Evolutionary conservation across 1,140 invertebrate species (phyloP).

Genomic region (Drosophila littoralis): DNA sequence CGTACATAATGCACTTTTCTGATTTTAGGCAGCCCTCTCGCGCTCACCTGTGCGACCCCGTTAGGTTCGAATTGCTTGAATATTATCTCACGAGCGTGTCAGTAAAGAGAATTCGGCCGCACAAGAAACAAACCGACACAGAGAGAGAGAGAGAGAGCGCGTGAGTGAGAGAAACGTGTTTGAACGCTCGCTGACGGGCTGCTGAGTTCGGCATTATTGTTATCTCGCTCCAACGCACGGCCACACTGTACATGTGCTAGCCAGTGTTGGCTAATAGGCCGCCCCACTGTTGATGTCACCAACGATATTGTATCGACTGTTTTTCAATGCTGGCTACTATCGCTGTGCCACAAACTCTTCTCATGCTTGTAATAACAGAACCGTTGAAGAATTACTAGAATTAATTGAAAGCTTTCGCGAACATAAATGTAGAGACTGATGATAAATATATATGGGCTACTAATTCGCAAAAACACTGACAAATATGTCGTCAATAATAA

Average conservation of each 20-base stretch:
- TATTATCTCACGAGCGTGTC: slow-evolving; percentile 10
- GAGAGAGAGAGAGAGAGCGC: not conserved
- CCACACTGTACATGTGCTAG: not conserved
- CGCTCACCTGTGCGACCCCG: not conserved
- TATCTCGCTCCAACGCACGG: slow-evolving; percentile 7
- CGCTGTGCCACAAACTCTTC: too few species aligned
- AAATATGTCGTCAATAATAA: too few species aligned
- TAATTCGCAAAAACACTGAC: too few species aligned
- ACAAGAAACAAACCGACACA: not conserved
- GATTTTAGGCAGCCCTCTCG: not conserved
- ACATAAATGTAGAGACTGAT: too few species aligned
- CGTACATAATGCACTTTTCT: slow-evolving; percentile 46
- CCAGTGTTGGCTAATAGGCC: slow-evolving; percentile 1
- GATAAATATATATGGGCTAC: too few species aligned
- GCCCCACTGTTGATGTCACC: not conserved
- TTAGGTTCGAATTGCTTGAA: not conserved
- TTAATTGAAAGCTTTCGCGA: too few species aligned
- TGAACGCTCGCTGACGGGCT: slow-evolving; percentile 2
- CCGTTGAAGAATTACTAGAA: too few species aligned
- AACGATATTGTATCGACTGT: not conserved
- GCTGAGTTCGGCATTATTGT: not conserved
- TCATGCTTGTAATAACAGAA: too few species aligned
- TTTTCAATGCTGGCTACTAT: too few species aligned
- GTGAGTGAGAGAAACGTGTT: slow-evolving; percentile 2
- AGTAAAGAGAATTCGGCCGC: not conserved